Evolutionary conservation across 2,797 vertebrate species (phyloP).

Genomic region (Mustela erminea): DNA sequence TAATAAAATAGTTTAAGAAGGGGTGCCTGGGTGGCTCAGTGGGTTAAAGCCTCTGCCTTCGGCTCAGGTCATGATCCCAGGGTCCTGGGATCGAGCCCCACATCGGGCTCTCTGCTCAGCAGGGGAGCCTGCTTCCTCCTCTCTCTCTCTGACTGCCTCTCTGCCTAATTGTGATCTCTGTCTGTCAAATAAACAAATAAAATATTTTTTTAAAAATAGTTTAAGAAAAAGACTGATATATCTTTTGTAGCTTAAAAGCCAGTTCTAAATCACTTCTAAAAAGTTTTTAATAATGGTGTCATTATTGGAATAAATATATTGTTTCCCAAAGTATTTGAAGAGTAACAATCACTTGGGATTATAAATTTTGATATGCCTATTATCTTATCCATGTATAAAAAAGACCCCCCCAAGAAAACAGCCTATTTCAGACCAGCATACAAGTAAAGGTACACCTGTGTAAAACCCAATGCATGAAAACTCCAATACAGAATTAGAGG

Average conservation of each 20-base stretch:
- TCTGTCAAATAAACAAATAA: no score
- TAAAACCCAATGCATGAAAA: background rate
- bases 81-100: no score
- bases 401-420: background rate
- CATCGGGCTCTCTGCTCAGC: no score
- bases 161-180: no score
- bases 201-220: background rate
- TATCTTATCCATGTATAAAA: background rate
- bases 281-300: background rate
- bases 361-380: background rate
- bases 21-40: no score
- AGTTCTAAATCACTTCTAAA: background rate
- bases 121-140: no score
- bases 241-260: slow-evolving; percentile 13
- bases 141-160: no score
- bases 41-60: no score
- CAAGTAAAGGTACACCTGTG: background rate
- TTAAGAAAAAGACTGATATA: background rate
- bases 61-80: no score
- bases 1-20: background rate
- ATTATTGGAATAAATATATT: background rate
- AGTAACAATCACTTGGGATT: background rate
- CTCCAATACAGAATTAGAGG: background rate
- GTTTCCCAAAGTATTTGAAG: background rate
- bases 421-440: background rate